These are phyloP conservation scores for Entomyzon cyanotis DNA, from an alignment of 2,113 vertebrate genomes.

Conservation along the genomic window DNA sequence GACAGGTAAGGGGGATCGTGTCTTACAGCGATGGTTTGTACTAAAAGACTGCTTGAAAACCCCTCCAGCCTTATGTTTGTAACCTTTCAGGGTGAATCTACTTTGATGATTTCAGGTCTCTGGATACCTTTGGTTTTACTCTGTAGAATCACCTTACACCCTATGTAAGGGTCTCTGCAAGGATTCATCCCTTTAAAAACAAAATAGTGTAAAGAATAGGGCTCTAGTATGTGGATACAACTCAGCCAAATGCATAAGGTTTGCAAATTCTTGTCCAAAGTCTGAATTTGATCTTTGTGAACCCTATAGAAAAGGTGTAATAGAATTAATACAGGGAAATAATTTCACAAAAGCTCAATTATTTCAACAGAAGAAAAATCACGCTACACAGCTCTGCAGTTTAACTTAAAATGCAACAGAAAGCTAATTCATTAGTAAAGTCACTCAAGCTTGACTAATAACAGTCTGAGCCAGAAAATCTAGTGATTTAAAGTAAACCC, in stretches of 20 bases:
- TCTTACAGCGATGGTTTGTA: not conserved
- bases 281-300: not conserved
- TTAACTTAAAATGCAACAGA: not conserved
- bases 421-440: constrained; percentile 27
- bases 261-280: not conserved
- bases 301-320: not conserved
- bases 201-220: not conserved
- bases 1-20: rapidly evolving
- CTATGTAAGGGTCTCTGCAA: not conserved
- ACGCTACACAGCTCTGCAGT: rapidly evolving
- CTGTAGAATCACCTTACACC: not conserved
- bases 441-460: constrained; percentile 27
- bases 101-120: not conserved
- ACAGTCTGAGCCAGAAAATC: constrained; percentile 13
- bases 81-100: not conserved
- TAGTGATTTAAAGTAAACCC: not conserved
- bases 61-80: not conserved
- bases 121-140: not conserved
- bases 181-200: not conserved
- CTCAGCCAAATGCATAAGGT: not conserved
- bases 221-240: not conserved
- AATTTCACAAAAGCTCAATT: not conserved
- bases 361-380: not conserved
- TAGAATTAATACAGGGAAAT: not conserved
- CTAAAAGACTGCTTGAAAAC: not conserved